Percentiles rank a stretch among this genome's conserved stretches.
Conservation (phyloP, 2,113 vertebrate genomes). For the Vicugna pacos region DNA sequence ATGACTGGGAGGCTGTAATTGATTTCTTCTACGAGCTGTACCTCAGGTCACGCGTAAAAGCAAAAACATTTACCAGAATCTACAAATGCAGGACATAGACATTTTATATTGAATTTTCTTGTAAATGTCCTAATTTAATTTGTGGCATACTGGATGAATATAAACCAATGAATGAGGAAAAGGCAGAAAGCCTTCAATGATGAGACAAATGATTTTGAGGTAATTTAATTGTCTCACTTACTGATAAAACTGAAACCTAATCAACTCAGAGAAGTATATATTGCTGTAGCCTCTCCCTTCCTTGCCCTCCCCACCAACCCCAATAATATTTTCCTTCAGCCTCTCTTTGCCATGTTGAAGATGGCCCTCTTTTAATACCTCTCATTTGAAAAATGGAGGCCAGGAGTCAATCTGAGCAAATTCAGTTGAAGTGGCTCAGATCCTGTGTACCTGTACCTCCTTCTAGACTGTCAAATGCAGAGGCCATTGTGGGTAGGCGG, state of each 20-base stretch:
- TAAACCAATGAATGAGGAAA: conserved; percentile 4
- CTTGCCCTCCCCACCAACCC: background rate
- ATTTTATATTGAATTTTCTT: conserved; percentile 69
- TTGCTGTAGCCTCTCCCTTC: background rate
- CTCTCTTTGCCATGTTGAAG: background rate
- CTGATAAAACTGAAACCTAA: conserved; percentile 18
- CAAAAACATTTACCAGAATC: conserved; percentile 54
- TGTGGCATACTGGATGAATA: background rate
- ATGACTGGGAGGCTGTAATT: background rate
- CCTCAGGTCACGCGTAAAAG: background rate
- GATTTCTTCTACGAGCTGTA: background rate
- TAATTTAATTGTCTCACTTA: conserved; percentile 35
- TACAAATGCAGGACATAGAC: background rate
- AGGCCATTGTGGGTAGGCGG: background rate
- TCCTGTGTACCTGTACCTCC: background rate
- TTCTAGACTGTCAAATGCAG: background rate
- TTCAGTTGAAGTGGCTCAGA: background rate
- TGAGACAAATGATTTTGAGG: conserved; percentile 4
- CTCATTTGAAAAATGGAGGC: background rate
- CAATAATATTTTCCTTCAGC: background rate
- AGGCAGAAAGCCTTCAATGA: conserved; percentile 15
- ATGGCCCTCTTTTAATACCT: background rate
- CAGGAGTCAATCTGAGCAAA: background rate
- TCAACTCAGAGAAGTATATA: background rate
- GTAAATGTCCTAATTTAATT: conserved; percentile 43